Base-by-base conservation (phyloP, 2,113 vertebrate species). In the Mirza zaza region DNA sequence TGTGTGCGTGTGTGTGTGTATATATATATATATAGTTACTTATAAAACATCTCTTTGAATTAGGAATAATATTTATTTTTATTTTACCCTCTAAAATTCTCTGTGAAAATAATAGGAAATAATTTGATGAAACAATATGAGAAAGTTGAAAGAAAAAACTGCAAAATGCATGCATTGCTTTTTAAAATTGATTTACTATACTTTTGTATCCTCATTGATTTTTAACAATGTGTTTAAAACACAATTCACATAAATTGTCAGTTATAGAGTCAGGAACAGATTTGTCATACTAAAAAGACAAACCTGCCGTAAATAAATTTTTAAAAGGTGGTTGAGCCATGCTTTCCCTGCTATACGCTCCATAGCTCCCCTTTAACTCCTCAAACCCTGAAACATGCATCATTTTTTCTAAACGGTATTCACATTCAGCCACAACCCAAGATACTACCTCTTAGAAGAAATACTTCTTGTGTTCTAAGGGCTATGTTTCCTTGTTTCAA, bases 331-430 rank as follows among this genome's bases (percentile, higher is more conserved):
- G 55, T 57, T 57, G 55, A 57, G 18, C 55, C 18, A 6, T 8
- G 7, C 20, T 25, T 29, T 90, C 4, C 11, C 2, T 48, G n/a
- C 6, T 23, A 3, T 7, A 1, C 6, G 9, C 1, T 20, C 2
- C 3, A n/a, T 1, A 25, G 1, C 2, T 0, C 12, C n/a, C 13
- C 8, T 45, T 10, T 8, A 55, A 1, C 8, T 61, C 9, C 13
- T 32, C 42, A 36, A 8, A 0, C 14, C 4, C 17, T 36, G 3
- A 18, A 9, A 5, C 1, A 11, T 15, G 8, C 48, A 1, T 11
- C 61, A 15, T 23, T 90, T 34, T 90, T n/a, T 6, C 55, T 13
- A 17, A 55, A 55, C 1, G 17, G 52, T 18, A 20, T 57, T 57
- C 18, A 57, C 55, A 57, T 57, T 57, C 18, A 21, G 20, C 29